Base-by-base conservation (phyloP, 1,140 invertebrate species). In the Leptoteleia sp. region DNA sequence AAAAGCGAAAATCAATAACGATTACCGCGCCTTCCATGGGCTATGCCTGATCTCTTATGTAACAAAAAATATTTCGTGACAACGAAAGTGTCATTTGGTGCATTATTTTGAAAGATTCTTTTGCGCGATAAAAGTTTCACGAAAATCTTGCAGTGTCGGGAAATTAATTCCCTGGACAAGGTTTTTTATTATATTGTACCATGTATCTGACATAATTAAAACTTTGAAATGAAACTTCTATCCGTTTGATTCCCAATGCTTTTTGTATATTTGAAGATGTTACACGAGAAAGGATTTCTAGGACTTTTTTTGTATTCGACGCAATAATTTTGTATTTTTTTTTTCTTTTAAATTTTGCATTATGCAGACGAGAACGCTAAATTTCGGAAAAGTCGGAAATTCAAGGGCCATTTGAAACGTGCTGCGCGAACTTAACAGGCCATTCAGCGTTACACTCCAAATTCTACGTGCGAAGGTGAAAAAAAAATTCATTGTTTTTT, bases 281-380 rank as follows among this genome's bases (percentile, higher is more conserved):
- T 64, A 22, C 50, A 31, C 7, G 15, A 12, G 22, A 15, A n/a
- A 45, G 4, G 11, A 48, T 29, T 31, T 61, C 12, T 31, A 65
- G 37, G 31, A n/a, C 25, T 22, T 52, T 19, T 65, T 65, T 50
- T 65, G n/a, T 50, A 42, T 29, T 8, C 4, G 11, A 11, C 43
- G 37, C 45, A 29, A 50, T 64, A 50, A 64, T 50, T 64, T 64
- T 29, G 25, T 19, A 64, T 50, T 64, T 64, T 29, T 15, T 19
- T 29, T 54, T 54, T 65, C 47, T 65, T 54, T 65, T 65, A 54
- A 22, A 65, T 54, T 65, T 65, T 65, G 38, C 25, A 50, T 42
- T 43, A 31, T 22, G 25, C 22, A 12, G 43, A 48, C 22, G 37
- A 37, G 12, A 27, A 9, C 19, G 11, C 22, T 31, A 27, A 52